Conservation (phyloP, 2,113 vertebrate species). For the Microcebus ravelobensis region DNA sequence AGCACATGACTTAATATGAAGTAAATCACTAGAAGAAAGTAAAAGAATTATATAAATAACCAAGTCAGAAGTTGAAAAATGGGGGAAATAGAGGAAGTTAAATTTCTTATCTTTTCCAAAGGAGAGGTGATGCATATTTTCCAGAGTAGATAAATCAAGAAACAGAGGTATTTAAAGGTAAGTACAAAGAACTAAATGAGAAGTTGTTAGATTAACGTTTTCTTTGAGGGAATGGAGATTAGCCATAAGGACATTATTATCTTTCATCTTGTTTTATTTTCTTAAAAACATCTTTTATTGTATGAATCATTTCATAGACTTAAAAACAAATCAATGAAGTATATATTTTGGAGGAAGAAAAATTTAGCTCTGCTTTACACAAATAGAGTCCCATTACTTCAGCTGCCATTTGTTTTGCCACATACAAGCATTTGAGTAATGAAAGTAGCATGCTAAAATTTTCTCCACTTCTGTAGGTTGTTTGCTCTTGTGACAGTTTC, state of each 20-base stretch:
- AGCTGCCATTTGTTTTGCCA: background rate
- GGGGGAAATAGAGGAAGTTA: background rate
- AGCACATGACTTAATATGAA: background rate
- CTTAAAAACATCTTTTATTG: background rate
- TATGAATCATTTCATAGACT: background rate
- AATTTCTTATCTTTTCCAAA: constrained; percentile 2
- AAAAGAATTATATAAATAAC: background rate
- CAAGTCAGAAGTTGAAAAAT: background rate
- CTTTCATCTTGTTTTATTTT: background rate
- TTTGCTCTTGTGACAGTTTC: no score
- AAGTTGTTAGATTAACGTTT: background rate
- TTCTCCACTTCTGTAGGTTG: no score
- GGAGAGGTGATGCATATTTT: background rate
- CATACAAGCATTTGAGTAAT: no score
- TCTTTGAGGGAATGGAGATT: background rate
- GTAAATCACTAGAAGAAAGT: background rate
- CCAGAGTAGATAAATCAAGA: background rate
- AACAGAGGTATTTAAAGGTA: background rate
- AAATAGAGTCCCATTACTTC: background rate
- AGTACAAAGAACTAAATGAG: background rate
- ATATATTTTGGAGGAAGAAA: background rate
- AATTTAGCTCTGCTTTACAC: background rate
- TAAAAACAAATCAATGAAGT: background rate
- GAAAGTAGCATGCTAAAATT: no score
- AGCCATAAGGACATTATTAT: background rate